These are phyloP conservation scores for Pangasius mekongensis DNA, from an alignment of 2,797 vertebrate species.

Conservation along the genomic window DNA sequence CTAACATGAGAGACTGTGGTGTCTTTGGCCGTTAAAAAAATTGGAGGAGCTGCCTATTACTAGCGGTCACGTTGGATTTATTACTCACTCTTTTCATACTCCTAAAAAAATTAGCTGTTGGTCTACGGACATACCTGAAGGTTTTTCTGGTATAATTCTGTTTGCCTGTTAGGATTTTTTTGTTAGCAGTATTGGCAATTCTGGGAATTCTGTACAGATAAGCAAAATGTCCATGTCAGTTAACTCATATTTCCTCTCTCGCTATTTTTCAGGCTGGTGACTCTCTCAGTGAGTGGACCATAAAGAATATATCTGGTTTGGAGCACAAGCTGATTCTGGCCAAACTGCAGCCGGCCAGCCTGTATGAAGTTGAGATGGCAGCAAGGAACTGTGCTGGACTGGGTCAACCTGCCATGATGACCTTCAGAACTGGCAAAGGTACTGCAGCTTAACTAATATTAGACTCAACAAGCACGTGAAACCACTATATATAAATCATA, in stretches of 20 bases:
- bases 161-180: neutral
- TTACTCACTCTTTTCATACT: neutral
- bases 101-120: neutral
- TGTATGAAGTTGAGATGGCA: conserved; percentile 97
- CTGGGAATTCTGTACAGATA: neutral
- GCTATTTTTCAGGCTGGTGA: conserved; percentile 79
- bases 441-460: neutral
- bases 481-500: neutral
- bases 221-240: neutral
- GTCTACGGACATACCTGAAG: neutral
- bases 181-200: neutral
- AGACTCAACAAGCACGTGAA: neutral
- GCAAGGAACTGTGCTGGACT: conserved; percentile 92
- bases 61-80: neutral
- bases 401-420: conserved; percentile 97
- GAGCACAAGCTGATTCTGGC: conserved; percentile 87
- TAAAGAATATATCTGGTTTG: conserved; percentile 82
- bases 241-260: neutral
- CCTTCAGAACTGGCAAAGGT: conserved; percentile 92
- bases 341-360: conserved; percentile 89
- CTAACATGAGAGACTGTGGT: no score
- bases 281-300: conserved; percentile 82
- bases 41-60: neutral
- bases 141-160: neutral
- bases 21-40: neutral